Conservation (phyloP, 2,888 invertebrate genomes). For the Phoronis australis region DNA sequence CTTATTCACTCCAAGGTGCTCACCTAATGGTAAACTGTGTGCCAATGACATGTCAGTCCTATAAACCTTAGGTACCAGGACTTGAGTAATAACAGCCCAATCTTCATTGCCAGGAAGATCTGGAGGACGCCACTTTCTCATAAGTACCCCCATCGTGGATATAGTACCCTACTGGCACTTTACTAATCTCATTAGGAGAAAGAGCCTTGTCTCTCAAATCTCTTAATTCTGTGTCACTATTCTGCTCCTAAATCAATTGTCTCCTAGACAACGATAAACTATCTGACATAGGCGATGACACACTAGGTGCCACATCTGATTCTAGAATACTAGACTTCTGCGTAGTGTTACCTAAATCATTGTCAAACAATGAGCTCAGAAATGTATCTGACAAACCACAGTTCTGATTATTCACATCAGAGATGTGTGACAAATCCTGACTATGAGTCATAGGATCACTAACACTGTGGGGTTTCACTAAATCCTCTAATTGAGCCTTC, state of each 20-base stretch:
- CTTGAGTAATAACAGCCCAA: slow-evolving; percentile 5
- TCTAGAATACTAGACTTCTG: no score
- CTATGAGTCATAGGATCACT: neutral
- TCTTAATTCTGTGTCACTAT: neutral
- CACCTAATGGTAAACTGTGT: slow-evolving; percentile 10
- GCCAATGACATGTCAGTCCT: slow-evolving; percentile 7
- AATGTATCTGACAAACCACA: neutral
- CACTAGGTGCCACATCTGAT: neutral
- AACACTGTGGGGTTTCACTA: no score
- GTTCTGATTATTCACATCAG: neutral
- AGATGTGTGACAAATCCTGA: no score
- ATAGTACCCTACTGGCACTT: slow-evolving; percentile 2
- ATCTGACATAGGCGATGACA: neutral
- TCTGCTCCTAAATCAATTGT: neutral
- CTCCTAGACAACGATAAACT: neutral
- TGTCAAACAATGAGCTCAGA: no score
- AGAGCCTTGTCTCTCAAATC: neutral
- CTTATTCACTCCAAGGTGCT: slow-evolving; percentile 14
- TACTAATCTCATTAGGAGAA: neutral
- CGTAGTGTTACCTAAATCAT: no score
- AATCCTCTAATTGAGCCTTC: neutral
- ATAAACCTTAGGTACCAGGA: slow-evolving; percentile 5
- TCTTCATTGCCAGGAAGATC: slow-evolving; percentile 4
- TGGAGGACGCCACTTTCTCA: slow-evolving; percentile 5
- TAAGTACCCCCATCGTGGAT: slow-evolving; percentile 2